Percentiles rank a stretch among this genome's conserved stretches.
Conservation (phyloP, 2,797 vertebrate genomes). For the Potorous gilbertii region DNA sequence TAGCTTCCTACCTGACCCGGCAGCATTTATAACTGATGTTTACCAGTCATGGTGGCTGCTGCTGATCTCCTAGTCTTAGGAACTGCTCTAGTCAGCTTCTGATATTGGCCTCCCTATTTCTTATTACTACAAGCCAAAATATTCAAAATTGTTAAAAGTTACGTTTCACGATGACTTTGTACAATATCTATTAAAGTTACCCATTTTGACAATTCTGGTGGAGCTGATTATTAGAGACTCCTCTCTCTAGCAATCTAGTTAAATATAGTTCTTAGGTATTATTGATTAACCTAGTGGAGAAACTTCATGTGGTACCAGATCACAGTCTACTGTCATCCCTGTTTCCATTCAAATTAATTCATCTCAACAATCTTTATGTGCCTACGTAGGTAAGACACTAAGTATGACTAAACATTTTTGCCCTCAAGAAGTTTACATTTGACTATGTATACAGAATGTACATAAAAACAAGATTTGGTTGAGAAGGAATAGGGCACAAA, state of each 20-base stretch:
- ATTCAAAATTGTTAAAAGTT: neutral
- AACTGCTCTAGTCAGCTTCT: neutral
- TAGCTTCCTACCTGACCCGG: neutral
- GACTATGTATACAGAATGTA: neutral
- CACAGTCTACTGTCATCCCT: neutral
- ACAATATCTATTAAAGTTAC: neutral
- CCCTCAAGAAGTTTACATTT: neutral
- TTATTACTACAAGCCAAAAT: neutral
- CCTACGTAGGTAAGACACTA: neutral
- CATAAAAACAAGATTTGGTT: neutral
- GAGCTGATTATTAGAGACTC: neutral
- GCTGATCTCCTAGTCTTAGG: neutral
- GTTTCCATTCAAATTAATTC: neutral
- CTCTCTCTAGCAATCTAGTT: neutral
- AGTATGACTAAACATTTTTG: neutral
- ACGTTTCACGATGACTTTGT: neutral
- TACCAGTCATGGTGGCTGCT: neutral
- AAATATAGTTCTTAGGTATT: neutral
- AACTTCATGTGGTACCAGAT: neutral
- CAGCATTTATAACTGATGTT: neutral
- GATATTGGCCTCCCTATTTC: neutral
- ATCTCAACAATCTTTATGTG: neutral
- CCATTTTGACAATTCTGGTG: neutral
- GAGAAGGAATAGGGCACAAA: neutral
- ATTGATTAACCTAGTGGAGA: neutral